A percentile compares a stretch with the other conserved stretches of the same genome.
phyloP scores from a whole-genome alignment of 92 coral and sea anemone genomes.

The Palythoa heliodiscus region DNA sequence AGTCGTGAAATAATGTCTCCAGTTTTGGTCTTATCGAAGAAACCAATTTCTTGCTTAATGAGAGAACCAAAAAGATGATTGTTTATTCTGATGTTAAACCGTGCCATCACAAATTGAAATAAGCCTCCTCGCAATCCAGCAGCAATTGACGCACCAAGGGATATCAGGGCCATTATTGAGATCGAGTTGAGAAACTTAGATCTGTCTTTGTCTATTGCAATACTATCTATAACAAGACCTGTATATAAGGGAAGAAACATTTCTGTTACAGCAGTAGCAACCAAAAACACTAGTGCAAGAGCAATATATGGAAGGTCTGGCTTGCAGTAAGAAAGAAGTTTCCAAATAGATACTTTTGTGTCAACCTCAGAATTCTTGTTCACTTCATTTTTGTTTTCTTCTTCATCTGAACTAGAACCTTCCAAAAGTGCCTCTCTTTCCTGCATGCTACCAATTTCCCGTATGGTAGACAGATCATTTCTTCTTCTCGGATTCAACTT shows the following conservation, averaged over 20 bases:
- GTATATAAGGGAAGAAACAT: slow-evolving; percentile 94
- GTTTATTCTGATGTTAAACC: slow-evolving; percentile 83
- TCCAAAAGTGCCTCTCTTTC: slow-evolving; percentile 63
- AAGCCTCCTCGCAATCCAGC: slow-evolving; percentile 95
- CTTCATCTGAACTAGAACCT: slow-evolving; percentile 48
- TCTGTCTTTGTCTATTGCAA: slow-evolving; percentile 87
- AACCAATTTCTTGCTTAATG: slow-evolving; percentile 87
- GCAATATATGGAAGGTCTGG: slow-evolving; percentile 79
- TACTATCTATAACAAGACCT: slow-evolving; percentile 93
- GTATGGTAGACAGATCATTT: slow-evolving; percentile 55
- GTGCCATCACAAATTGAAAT: slow-evolving; percentile 74
- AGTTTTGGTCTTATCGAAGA: slow-evolving; percentile 88
- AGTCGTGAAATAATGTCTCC: slow-evolving; percentile 94
- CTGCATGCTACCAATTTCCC: slow-evolving; percentile 80
- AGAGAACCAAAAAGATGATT: slow-evolving; percentile 87
- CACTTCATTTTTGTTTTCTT: not conserved
- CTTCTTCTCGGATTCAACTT: slow-evolving; percentile 36
- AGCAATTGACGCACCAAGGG: slow-evolving; percentile 78
- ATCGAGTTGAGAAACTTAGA: slow-evolving; percentile 69
- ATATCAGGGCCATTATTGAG: slow-evolving; percentile 75
- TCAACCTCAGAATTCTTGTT: slow-evolving; percentile 38
- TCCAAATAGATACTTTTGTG: slow-evolving; percentile 64
- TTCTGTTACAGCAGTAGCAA: slow-evolving; percentile 88
- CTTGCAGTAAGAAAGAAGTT: slow-evolving; percentile 77
- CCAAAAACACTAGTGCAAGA: slow-evolving; percentile 74